These are phyloP conservation scores for Cactoblastis cactorum DNA, from an alignment of 2,888 invertebrate genomes.

Conservation along the genomic window DNA sequence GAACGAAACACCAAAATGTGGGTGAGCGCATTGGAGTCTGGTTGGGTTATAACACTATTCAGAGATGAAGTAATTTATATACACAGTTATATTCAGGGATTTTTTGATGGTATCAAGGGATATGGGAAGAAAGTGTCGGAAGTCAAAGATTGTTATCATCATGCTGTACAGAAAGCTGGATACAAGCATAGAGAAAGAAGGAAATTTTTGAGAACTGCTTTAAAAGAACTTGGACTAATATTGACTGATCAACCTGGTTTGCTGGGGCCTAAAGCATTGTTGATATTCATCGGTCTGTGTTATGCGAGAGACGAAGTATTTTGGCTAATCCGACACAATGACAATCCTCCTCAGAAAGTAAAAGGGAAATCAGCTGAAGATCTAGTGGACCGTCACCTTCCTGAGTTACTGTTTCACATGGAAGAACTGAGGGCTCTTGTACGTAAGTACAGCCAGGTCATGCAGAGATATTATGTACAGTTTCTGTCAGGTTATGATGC, in stretches of 20 bases:
- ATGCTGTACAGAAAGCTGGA: constrained; percentile 94
- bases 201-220: constrained; percentile 95
- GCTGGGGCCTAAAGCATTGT: constrained; percentile 96
- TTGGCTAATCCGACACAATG: constrained; percentile 97
- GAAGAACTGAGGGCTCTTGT: constrained; percentile 97
- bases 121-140: constrained; percentile 95
- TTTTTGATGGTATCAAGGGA: constrained; percentile 97
- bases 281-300: constrained; percentile 97
- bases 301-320: constrained; percentile 98
- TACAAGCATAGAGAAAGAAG: constrained; percentile 96
- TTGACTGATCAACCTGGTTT: constrained; percentile 99
- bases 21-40: constrained; percentile 93
- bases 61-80: constrained; percentile 98
- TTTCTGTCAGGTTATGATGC: constrained; percentile 98
- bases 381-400: constrained; percentile 95
- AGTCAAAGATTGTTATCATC: constrained; percentile 96
- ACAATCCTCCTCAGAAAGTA: constrained; percentile 94
- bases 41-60: constrained; percentile 96
- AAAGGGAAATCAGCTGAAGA: constrained; percentile 95
- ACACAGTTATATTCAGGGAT: constrained; percentile 94
- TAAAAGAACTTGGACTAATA: constrained; percentile 96
- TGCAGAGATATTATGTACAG: constrained; percentile 98
- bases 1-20: constrained; percentile 93
- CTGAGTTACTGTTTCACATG: constrained; percentile 98
- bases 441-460: constrained; percentile 96